Conservation (phyloP, 2,888 invertebrate species). For the Eretmocerus hayati region DNA sequence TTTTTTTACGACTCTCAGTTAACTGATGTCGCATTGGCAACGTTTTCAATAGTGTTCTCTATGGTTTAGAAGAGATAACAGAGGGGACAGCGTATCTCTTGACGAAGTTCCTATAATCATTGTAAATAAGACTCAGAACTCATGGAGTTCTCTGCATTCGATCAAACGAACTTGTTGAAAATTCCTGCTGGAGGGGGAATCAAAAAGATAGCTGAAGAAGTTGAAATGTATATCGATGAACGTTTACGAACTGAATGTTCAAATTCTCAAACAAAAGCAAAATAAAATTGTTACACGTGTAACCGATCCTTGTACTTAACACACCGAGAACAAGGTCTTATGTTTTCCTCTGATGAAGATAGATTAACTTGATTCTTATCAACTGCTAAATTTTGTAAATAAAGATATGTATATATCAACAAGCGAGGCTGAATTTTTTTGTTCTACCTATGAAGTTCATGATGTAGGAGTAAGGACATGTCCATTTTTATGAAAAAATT, state of each 20-base stretch:
- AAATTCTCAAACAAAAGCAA: too few species aligned
- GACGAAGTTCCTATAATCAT: conserved; percentile 17
- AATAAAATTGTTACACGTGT: too few species aligned
- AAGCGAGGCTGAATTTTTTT: too few species aligned
- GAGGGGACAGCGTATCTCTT: conserved; percentile 14
- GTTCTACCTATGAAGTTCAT: too few species aligned
- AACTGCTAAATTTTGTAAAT: conserved; percentile 34
- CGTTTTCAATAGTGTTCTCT: conserved; percentile 6
- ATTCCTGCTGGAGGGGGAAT: conserved; percentile 19
- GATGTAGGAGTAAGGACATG: too few species aligned
- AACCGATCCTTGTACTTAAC: conserved; percentile 33
- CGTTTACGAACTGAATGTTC: too few species aligned
- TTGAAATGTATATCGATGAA: too few species aligned
- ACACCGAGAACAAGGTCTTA: conserved; percentile 26
- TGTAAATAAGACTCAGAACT: conserved; percentile 20
- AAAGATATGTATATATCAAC: conserved; percentile 28
- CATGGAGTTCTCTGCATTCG: conserved; percentile 12
- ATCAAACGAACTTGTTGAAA: not conserved
- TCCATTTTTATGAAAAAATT: too few species aligned
- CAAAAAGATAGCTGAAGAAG: not conserved
- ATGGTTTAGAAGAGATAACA: conserved; percentile 9
- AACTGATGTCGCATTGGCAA: conserved; percentile 12
- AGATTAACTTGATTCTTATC: conserved; percentile 4
- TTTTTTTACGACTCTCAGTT: too few species aligned
- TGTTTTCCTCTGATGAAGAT: conserved; percentile 10